Evolutionary conservation across 2,113 vertebrate species (phyloP).

Genomic region (Andinoacara biseriatus): DNA sequence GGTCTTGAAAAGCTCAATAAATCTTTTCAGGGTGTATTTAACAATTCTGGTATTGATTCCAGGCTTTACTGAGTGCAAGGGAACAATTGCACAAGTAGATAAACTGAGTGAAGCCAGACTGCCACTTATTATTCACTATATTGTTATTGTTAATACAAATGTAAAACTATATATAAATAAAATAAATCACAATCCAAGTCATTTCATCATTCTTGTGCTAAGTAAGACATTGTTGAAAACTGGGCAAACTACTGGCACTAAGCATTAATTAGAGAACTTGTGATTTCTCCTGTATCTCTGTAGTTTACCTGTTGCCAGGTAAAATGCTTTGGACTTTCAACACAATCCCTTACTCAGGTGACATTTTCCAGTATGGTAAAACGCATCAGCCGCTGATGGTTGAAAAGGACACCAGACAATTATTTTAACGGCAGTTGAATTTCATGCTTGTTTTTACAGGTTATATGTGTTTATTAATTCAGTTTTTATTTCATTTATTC

Average conservation of each 20-base stretch:
- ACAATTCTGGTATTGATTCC: conserved; percentile 53
- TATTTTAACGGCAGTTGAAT: not conserved
- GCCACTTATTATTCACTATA: not conserved
- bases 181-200: not conserved
- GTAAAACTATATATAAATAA: not conserved
- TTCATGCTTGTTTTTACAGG: not conserved
- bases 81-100: conserved; percentile 21
- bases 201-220: not conserved
- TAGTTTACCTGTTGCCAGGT: not conserved
- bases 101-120: not conserved
- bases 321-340: not conserved
- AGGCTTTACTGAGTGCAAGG: not conserved
- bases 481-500: not conserved
- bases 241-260: too few species aligned
- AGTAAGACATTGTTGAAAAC: not conserved
- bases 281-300: not conserved
- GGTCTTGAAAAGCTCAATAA: conserved; percentile 38
- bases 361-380: not conserved
- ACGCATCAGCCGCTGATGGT: not conserved
- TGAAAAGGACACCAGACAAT: not conserved
- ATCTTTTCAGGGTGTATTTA: conserved; percentile 44
- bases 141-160: not conserved
- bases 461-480: not conserved
- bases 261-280: too few species aligned
- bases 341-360: not conserved